Percentiles rank a stretch among this genome's conserved stretches.
These are phyloP conservation scores for Brachypteracias leptosomus DNA, from an alignment of 2,113 vertebrate species.

Conservation along the genomic window DNA sequence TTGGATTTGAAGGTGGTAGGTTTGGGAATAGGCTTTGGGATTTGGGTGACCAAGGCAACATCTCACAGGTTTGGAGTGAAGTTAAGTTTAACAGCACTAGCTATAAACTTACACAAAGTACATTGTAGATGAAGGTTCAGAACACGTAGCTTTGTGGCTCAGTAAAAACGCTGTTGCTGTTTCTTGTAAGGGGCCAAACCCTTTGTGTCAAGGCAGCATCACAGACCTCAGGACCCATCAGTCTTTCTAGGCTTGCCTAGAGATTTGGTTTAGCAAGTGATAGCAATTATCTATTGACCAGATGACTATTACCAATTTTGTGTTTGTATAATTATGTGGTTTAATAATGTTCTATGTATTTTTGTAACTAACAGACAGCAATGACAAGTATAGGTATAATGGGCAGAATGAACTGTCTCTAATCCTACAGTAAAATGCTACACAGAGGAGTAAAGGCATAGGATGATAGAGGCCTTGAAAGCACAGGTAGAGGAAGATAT, in stretches of 20 bases:
- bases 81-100: not conserved
- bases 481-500: not conserved
- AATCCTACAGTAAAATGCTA: not conserved
- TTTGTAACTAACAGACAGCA: not conserved
- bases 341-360: not conserved
- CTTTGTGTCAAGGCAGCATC: not conserved
- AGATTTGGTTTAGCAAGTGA: not conserved
- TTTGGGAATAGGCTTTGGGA: not conserved
- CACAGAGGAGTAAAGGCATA: fast-evolving
- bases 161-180: not conserved
- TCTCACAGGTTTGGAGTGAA: not conserved
- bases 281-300: not conserved
- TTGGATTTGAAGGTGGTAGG: not conserved
- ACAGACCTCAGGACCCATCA: not conserved
- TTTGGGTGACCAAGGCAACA: not conserved
- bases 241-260: not conserved
- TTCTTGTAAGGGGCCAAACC: not conserved
- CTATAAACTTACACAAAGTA: not conserved
- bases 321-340: not conserved
- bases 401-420: not conserved
- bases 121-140: not conserved
- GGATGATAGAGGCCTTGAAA: not conserved
- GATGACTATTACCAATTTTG: not conserved
- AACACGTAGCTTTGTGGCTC: not conserved
- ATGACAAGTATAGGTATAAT: not conserved